Base-by-base conservation (phyloP, 2,113 vertebrate genomes). In the Gambusia holbrooki region DNA sequence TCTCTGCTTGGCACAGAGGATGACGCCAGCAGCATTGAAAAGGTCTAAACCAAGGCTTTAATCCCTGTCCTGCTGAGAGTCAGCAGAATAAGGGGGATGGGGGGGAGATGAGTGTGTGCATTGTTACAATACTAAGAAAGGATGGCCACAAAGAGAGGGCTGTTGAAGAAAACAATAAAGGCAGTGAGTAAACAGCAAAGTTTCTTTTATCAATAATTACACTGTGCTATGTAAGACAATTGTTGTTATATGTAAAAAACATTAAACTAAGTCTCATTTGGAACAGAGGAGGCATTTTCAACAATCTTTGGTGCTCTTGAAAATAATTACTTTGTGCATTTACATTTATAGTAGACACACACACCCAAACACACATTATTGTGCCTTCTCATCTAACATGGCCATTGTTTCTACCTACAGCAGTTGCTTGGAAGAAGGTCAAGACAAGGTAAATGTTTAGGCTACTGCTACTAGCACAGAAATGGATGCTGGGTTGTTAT, bases 51-150 rank as follows among this genome's bases (percentile, higher is more conserved):
- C 71, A 63, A 35, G 76, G 78, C 76, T 78, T 69, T 91, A 90
- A 92, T 91, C 88, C 82, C 65, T 83, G 84, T 66, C 81, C 84
- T 89, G 88, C 84, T 84, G 87, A 90, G 82, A 83, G 76, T 73
- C 79, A 89, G 84, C 30, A 68, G 85, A 84, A 86, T 58, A 76
- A 54, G 60, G 82, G 45, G 19, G 27, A 27, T 27, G 27, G 27
- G 27, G 27, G 30, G 69, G 66, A 76, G 76, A 74, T 71, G 42
- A 79, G 60, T 80, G 51, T 71, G 27, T 82, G 71, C 79, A 62
- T 77, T 76, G 37, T 62, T 69, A 66, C 37, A 62, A 58, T 45
- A 66, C 15, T 42, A 37, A 30, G 71, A 69, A 62, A 63, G 35
- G 64, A 28, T 37, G 33, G 40, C 61, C 25, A 65, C 30, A 69